Conservation (phyloP, 2,113 vertebrate species). For the Seriola aureovittata region DNA sequence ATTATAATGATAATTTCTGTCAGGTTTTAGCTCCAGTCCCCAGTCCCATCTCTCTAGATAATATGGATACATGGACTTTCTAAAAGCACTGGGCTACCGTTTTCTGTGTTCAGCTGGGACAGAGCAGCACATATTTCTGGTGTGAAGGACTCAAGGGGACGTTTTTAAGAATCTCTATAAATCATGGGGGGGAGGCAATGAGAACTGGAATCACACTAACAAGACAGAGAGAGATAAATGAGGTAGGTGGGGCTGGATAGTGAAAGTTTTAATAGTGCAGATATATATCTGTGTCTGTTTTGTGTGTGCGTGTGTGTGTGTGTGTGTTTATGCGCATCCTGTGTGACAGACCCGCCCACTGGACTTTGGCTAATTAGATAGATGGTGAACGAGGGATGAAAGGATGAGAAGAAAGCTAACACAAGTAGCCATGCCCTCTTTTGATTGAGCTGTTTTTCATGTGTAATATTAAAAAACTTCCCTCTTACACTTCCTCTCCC, state of each 20-base stretch:
- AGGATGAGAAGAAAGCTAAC: conserved; percentile 19
- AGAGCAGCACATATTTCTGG: conserved; percentile 16
- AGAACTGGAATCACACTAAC: conserved; percentile 3
- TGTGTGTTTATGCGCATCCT: conserved; percentile 30
- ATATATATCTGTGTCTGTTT: conserved; percentile 51
- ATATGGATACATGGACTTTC: conserved; percentile 14
- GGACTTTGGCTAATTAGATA: conserved; percentile 59
- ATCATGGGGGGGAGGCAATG: conserved; percentile 22
- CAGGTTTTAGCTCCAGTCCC: background rate
- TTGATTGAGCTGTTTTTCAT: conserved; percentile 37
- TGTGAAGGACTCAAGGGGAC: conserved; percentile 42
- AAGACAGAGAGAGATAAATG: conserved; percentile 56
- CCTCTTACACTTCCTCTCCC: background rate
- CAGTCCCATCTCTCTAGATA: conserved; percentile 5
- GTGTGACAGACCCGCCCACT: conserved; percentile 29
- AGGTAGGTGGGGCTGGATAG: conserved; percentile 48
- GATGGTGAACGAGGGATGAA: conserved; percentile 30
- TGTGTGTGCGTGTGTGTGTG: conserved; percentile 10
- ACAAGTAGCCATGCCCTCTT: conserved; percentile 8
- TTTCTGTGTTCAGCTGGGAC: conserved; percentile 4
- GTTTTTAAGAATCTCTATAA: conserved; percentile 53
- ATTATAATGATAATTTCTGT: conserved; percentile 5
- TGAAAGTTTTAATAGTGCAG: conserved; percentile 53
- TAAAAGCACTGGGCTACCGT: background rate
- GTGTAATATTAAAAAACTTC: conserved; percentile 9